Evolutionary conservation across 2,797 vertebrate species (phyloP).

Genomic region (Acanthurus leucopareius): DNA sequence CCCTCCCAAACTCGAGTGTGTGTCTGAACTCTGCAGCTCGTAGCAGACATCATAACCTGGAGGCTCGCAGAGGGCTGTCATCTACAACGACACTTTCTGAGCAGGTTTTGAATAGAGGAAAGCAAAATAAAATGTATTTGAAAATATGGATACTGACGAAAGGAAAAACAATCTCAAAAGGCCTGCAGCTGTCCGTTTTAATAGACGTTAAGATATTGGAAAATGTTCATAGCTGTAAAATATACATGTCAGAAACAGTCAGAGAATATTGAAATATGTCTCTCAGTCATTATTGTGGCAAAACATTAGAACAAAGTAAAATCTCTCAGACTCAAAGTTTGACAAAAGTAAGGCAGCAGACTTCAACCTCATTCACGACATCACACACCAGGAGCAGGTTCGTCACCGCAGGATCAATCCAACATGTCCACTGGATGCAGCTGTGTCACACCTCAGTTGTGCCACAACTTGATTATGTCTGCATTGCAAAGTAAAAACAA

Average conservation of each 20-base stretch:
- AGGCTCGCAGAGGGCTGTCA: slow-evolving; percentile 11
- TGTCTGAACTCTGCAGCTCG: slow-evolving; percentile 23
- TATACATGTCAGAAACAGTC: slow-evolving; percentile 4
- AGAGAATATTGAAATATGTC: slow-evolving; percentile 3
- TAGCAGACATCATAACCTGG: slow-evolving; percentile 25
- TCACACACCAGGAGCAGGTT: too few relatives aligned
- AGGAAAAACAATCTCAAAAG: slow-evolving; percentile 52
- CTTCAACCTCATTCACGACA: too few relatives aligned
- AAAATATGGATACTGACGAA: slow-evolving; percentile 14
- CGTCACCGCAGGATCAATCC: too few relatives aligned
- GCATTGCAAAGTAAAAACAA: not conserved
- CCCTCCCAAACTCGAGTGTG: not conserved
- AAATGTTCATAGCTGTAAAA: slow-evolving; percentile 32
- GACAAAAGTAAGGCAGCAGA: not conserved
- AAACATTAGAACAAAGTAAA: not conserved
- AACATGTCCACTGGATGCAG: not conserved
- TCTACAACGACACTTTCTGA: slow-evolving; percentile 1
- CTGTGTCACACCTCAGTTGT: too few relatives aligned
- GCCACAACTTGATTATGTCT: too few relatives aligned
- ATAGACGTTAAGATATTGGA: slow-evolving; percentile 40
- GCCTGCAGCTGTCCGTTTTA: slow-evolving; percentile 54
- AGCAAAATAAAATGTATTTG: slow-evolving; percentile 41
- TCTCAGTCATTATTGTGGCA: not conserved
- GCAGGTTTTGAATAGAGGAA: slow-evolving; percentile 33
- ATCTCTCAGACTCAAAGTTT: not conserved